Base-by-base conservation (phyloP, 2,113 vertebrate genomes). In the Phyllopteryx taeniolatus region DNA sequence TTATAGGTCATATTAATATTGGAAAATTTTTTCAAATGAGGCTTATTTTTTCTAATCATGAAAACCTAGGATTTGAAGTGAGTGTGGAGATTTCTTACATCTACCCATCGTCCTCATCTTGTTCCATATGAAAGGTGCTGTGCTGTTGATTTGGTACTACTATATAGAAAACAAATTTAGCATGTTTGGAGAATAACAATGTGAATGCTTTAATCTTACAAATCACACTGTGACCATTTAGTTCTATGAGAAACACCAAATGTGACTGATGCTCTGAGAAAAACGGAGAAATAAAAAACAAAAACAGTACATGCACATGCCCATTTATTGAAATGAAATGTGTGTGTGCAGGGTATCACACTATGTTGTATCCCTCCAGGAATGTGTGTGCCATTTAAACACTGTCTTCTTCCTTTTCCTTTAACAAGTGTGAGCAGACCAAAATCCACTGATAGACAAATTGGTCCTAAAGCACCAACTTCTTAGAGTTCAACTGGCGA, bases 271-370 rank as follows among this genome's bases (percentile, higher is more conserved):
- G 19, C 53, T 11, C n/a, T 67, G 6, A 35, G 19, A 35, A 13
- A 22, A 8, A 20, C 13, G 3, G 12, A 20, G 14, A 61, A 19
- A 64, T n/a, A 57, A 22, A 68, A 68, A 56, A 15, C 43, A 63
- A 42, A 70, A 75, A 47, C 0, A 11, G 68, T 81, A 80, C 91
- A 90, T 92, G 91, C 90, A 90, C 91, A 91, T 92, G 90, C 90
- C 79, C 80, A 81, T 92, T 92, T 92, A 92, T 91, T 92, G 51
- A 72, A 86, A 74, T 79, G 57, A 87, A 79, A 82, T 80, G 54
- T 73, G 72, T 83, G 77, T 86, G 77, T 81, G 83, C 83, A 89
- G 84, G 62, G 57, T 80, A 69, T 79, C 76, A 85, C 84, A 86
- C 66, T 10, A 43, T 79, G 76, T 35, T 43, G 51, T 64, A 74